Evolutionary conservation across 1,140 invertebrate genomes (phyloP).

Genomic region (Drosophila melanogaster): DNA sequence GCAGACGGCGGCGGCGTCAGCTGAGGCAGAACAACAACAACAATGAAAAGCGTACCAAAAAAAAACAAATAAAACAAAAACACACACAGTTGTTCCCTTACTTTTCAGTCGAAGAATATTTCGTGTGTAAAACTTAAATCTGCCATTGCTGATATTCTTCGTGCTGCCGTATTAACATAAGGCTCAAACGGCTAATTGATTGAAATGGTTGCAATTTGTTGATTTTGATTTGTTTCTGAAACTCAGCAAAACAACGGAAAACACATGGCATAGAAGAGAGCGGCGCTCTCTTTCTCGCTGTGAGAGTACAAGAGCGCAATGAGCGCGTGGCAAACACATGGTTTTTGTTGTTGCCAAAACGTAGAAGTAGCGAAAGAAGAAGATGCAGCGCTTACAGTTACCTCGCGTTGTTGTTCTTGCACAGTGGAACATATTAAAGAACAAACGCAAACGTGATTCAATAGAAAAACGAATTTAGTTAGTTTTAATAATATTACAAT

Average conservation of each 20-base stretch:
- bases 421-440: constrained; percentile 11
- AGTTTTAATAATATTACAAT: not conserved
- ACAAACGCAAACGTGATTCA: not conserved
- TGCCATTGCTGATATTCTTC: not conserved
- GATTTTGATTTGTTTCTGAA: constrained; percentile 44
- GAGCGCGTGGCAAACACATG: constrained; percentile 81
- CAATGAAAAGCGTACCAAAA: constrained; percentile 14
- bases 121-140: not conserved
- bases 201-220: constrained; percentile 9
- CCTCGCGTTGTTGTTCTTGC: constrained; percentile 35
- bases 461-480: too few relatives aligned
- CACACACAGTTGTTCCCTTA: constrained; percentile 4
- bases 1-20: constrained; percentile 18
- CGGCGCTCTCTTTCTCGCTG: not conserved
- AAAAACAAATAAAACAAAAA: constrained; percentile 14
- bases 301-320: constrained; percentile 36
- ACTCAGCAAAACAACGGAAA: constrained; percentile 6
- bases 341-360: constrained; percentile 80
- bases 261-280: constrained; percentile 36
- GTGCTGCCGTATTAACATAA: constrained; percentile 12
- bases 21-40: constrained; percentile 23
- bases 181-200: constrained; percentile 42
- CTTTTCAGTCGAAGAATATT: not conserved
- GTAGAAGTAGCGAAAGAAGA: constrained; percentile 47
- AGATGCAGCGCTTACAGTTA: constrained; percentile 64